Evolutionary conservation across 92 coral and sea anemone genomes (phyloP).

Genomic region (Scolanthus callimorphus): DNA sequence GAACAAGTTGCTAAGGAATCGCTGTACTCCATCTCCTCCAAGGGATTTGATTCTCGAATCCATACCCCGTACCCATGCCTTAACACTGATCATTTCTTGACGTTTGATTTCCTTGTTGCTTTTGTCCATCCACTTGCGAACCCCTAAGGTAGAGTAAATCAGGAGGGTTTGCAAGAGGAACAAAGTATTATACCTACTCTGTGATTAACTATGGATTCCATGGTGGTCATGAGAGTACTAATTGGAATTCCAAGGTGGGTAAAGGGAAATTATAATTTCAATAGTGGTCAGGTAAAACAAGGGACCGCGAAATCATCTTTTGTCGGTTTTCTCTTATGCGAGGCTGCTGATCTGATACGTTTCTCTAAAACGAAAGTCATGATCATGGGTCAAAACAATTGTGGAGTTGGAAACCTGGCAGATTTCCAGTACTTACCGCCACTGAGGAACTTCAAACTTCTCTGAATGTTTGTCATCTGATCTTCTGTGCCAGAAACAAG

Average conservation of each 20-base stretch:
- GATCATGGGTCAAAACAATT: no score
- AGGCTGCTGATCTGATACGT: no score
- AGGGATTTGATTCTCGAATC: slow-evolving; percentile 84
- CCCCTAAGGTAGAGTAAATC: no score
- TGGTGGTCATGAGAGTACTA: no score
- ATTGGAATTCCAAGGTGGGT: no score
- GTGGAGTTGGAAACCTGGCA: no score
- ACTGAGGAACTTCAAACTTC: slow-evolving; percentile 77
- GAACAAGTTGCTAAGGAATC: slow-evolving; percentile 88
- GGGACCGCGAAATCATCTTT: no score
- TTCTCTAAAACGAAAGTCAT: no score
- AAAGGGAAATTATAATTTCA: no score
- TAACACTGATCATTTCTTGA: slow-evolving; percentile 79
- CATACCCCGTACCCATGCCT: slow-evolving; percentile 95
- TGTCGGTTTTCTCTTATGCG: no score
- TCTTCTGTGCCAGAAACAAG: slow-evolving; percentile 76
- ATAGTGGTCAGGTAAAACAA: no score
- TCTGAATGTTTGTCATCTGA: slow-evolving; percentile 76
- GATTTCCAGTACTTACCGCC: slow-evolving; percentile 80
- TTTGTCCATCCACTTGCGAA: slow-evolving; percentile 78
- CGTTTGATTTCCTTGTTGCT: slow-evolving; percentile 61
- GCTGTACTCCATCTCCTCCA: slow-evolving; percentile 94
- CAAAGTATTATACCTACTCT: neutral
- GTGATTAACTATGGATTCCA: neutral
- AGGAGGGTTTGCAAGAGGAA: no score